Evolutionary conservation across 1,140 invertebrate species (phyloP), one percentile per base, ranked within the genome.

Genomic region (Drosophila malerkotliana): DNA sequence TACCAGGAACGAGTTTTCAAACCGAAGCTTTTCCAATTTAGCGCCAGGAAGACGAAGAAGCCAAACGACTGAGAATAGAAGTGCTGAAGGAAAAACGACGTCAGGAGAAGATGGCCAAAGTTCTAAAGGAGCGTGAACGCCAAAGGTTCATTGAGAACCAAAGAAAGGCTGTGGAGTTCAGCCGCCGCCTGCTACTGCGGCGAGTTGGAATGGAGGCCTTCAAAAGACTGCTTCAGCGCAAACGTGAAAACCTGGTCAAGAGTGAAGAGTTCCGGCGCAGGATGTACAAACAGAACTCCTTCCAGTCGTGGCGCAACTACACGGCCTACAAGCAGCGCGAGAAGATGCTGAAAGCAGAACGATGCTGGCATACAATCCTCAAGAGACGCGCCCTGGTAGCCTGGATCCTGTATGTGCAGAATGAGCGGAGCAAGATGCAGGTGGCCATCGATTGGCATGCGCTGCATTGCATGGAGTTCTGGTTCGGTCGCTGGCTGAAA

Each of bases 361-460:
- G 92, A 41, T 92, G 93, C 55, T 84, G 91, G 88, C 85, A 93
- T 39, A 92, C 85, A 52, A 92, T 92, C 54, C 47, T 92, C 4
- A 92, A 92, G 63, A 87, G 75, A 9, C 91, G 79, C 58, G 81
- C 59, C 37, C 92, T 93, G 7, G 47, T 71, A 2, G 75, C 62
- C 66, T 93, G 93, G 74, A 87, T 92, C 82, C 72, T 80, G n/a
- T 92, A 93, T 59, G 74, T 92, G 15, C 79, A 92, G 51, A 90
- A 84, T 39, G 79, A 92, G 49, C 88, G 92, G n/a, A 88, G 93
- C 47, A 93, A 93, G 85, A 91, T 91, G 73, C 93, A 94, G 91
- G 93, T 94, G 5, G 94, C 94, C 14, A 93, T 94, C 49, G 94
- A 95, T 80, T 94, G 93, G 77, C 93, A 94, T 66, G 93, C 94